Base-by-base conservation (phyloP, 2,797 vertebrate genomes). In the Masticophis lateralis region DNA sequence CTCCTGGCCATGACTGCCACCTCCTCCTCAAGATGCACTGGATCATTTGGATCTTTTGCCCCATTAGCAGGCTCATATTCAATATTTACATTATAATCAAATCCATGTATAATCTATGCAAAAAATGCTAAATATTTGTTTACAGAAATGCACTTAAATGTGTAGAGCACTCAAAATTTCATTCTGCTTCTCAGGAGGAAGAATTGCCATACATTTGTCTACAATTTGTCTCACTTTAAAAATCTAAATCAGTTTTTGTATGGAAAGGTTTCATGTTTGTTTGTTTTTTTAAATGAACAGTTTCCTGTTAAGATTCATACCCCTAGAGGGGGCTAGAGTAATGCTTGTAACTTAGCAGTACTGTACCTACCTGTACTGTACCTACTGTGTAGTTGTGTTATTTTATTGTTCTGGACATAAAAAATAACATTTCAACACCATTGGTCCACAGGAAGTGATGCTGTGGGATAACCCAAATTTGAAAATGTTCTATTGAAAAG, bases 311-410 rank as follows among this genome's bases (percentile, higher is more conserved):
- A 83, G 47, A 57, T 83, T 86, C 86, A 28, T 93, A 57, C 74
- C 92, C 90, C 94, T 91, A 94, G 94, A 94, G 94, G 94, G 92
- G 37, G 43, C 74, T 94, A 94, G 74, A 89, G 92, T 91, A 87
- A 93, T 90, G 55, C 60, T 89, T n/a, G 92, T 92, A 60, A 91
- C 18, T 51, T 59, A 90, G 89, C 43, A 53, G 32, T 86, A 56
- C 53, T 87, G n/a, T 59, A 9, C 32, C 61, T 90, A 5, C 55
- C 66, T 90, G 14, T n/a, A n/a, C n/a, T n/a, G n/a, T n/a, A n/a
- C n/a, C n/a, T n/a, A n/a, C n/a, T n/a, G n/a, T n/a, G n/a, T n/a
- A n/a, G n/a, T n/a, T n/a, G n/a, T n/a, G 60, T 61, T 61, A 61
- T 61, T 27, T 61, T 27, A 25, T 61, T 61, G 2, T 27, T 61